These are phyloP conservation scores for Martes martes DNA, from an alignment of 2,113 vertebrate genomes.

Conservation along the genomic window DNA sequence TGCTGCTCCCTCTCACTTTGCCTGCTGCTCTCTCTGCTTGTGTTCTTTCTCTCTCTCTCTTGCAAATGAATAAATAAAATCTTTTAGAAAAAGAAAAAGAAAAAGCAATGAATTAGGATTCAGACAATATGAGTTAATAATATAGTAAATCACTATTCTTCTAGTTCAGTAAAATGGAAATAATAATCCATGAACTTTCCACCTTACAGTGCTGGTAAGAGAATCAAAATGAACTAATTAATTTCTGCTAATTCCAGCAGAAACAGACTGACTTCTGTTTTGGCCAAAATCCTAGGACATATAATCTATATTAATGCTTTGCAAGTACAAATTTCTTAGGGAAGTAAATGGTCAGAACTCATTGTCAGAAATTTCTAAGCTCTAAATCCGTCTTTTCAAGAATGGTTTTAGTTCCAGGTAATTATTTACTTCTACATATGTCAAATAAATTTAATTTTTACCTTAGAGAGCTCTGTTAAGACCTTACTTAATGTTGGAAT, in stretches of 20 bases:
- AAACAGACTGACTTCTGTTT: constrained; percentile 14
- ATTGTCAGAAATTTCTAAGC: background rate
- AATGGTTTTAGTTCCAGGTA: background rate
- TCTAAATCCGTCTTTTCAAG: constrained; percentile 40
- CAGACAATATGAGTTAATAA: background rate
- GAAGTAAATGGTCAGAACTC: constrained; percentile 34
- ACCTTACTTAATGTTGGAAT: constrained; percentile 25
- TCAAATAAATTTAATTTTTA: constrained; percentile 31
- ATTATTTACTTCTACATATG: constrained; percentile 4
- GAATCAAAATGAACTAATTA: constrained; percentile 2
- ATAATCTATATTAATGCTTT: constrained; percentile 18
- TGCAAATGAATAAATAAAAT: too few species aligned
- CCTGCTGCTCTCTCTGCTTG: too few species aligned
- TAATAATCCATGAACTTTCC: background rate
- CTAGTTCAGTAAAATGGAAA: constrained; percentile 3
- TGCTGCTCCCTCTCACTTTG: too few species aligned
- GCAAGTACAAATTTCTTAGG: constrained; percentile 21
- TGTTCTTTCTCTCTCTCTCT: too few species aligned
- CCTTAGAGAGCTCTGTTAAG: background rate
- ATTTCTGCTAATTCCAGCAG: background rate
- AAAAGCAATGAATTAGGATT: background rate
- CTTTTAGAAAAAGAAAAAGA: background rate
- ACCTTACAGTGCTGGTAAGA: background rate
- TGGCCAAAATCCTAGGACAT: background rate
- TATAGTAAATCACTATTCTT: background rate